Evolutionary conservation across 2,113 vertebrate species (phyloP).

Genomic region (Monopterus albus): DNA sequence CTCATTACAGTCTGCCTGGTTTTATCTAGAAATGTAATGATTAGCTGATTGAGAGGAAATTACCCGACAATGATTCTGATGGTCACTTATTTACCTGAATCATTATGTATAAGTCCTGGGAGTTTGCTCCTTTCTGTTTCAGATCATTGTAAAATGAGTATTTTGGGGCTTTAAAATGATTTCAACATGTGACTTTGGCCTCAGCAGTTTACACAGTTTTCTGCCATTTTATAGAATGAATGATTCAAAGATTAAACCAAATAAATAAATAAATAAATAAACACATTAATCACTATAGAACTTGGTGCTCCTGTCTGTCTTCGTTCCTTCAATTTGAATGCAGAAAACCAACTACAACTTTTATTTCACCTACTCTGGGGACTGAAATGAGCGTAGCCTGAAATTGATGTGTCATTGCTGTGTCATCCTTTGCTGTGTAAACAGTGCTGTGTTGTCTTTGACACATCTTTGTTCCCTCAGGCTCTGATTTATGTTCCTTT

Average conservation of each 20-base stretch:
- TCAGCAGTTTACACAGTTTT: too few relatives aligned
- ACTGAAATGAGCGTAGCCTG: conserved; percentile 3
- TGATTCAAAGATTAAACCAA: too few relatives aligned
- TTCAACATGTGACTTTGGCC: too few relatives aligned
- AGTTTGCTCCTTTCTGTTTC: too few relatives aligned
- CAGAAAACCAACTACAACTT: neutral
- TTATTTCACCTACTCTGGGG: neutral
- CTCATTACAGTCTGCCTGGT: neutral
- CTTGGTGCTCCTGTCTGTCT: too few relatives aligned
- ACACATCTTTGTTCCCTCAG: conserved; percentile 63
- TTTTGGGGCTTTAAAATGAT: too few relatives aligned
- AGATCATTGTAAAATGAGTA: too few relatives aligned
- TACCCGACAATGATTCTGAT: neutral
- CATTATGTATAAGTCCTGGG: too few relatives aligned
- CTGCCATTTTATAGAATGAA: too few relatives aligned
- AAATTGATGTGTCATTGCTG: conserved; percentile 32
- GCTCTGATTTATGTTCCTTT: conserved; percentile 61
- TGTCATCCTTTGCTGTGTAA: conserved; percentile 50
- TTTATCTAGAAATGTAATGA: neutral
- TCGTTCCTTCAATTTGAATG: neutral
- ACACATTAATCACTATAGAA: too few relatives aligned
- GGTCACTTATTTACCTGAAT: neutral
- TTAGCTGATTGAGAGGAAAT: neutral
- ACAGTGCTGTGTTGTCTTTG: too few relatives aligned
- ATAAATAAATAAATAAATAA: too few relatives aligned